Evolutionary conservation across 2,113 vertebrate species (phyloP), one percentile per base, ranked within the genome.

Genomic region (Daphoenositta chrysoptera): DNA sequence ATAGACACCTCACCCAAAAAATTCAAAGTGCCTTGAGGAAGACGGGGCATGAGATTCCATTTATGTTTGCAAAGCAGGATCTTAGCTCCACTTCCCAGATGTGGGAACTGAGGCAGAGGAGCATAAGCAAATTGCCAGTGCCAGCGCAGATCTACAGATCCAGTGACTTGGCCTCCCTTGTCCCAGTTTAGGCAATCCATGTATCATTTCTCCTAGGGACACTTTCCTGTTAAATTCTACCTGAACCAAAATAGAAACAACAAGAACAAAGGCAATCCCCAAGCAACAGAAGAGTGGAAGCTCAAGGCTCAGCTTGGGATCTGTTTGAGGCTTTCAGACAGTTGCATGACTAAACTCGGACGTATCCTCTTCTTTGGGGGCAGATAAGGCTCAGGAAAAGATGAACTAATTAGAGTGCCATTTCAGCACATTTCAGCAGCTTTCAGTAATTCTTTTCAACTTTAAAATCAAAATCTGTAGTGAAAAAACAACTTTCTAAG

Each of bases 381-480:
- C 58, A 58, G 58, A 60, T 42, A 80, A 91, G 40, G 48, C 50
- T 50, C 57, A 81, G 47, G 40, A 68, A 83, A 81, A 81, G 22
- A 94, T 45, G 19, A 77, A 83, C 64, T 82, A 83, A 88, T 87
- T 87, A 87, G 47, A 64, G 13, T 28, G 53, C 21, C 50, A 79
- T 89, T 91, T 91, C 89, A 89, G 68, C 72, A 89, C 50, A 79
- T 89, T 91, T 91, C 89, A 89, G 68, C 72, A 89, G 75, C 71
- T 94, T 92, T 87, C 57, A 81, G 37, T 27, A 73, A 51, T 60
- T 69, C 24, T 63, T 79, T 89, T 89, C 48, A 65, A 90, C 73
- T 90, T 88, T 81, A 86, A 96, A 93, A 87, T 61, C 39, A 65
- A 79, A 58, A 80, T 57, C 78, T 89, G 71, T 65, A 93, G 75